Evolutionary conservation across 2,113 vertebrate species (phyloP), one percentile per base, ranked within the genome.

Genomic region (Ascaphus truei): DNA sequence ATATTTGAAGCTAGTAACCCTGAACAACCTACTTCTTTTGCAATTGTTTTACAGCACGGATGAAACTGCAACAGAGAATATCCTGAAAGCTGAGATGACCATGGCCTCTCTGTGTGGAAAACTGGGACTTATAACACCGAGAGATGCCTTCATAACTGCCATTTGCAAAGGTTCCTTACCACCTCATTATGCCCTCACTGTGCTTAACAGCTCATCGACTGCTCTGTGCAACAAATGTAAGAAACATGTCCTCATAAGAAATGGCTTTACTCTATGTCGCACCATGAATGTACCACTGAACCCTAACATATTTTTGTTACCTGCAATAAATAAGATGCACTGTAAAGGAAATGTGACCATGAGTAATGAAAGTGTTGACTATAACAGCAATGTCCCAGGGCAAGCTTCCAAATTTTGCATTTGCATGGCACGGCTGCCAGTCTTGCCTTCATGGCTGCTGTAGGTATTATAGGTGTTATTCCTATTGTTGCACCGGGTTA

Each of bases 81-180:
- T 99, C 86, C 86, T 99, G 64, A 99, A 98, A 86, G 96, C 97
- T 11, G 96, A 99, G 82, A 33, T 98, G 81, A 96, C 92, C 25
- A 94, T 98, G 96, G 95, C 96, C 62, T 92, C 94, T 22, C 90
- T 99, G 62, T 98, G 97, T 77, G 97, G 96, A 55, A 93, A 90
- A 36, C 79, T 99, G 18, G 89, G 92, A 62, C 89, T 99, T 73
- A 93, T 98, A 69, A 99, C 97, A 2, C 96, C 97, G 16, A 95
- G 97, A 29, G 97, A 99, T 64, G 96, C 97, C 68, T 99, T 99
- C 84, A 99, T 99, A 77, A 99, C 96, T 1, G 97, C 97, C 53
- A 92, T 98, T 85, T 99, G 97, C 88, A 99, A 99, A 85, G 95
- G 96, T 20, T 99, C 96, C 8, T 87, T 99, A 69, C 97, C 97